Conservation (phyloP, 2,113 vertebrate genomes). For the Cynocephalus volans region DNA sequence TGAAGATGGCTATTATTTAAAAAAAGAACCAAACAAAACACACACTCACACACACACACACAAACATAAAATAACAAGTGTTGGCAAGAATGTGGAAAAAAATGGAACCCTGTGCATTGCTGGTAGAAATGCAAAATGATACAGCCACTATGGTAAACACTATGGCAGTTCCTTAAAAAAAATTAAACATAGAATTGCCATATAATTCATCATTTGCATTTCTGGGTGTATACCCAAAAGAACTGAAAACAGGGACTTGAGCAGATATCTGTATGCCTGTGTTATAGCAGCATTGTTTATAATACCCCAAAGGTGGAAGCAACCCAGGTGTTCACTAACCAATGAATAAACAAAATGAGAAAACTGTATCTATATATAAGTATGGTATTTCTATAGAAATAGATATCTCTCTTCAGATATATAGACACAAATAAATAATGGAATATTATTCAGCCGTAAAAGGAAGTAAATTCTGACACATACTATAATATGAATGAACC, state of each 20-base stretch:
- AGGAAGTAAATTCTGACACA: neutral
- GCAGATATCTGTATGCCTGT: neutral
- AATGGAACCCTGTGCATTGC: neutral
- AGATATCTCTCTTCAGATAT: neutral
- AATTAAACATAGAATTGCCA: neutral
- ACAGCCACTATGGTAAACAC: neutral
- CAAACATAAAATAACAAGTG: neutral
- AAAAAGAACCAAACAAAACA: neutral
- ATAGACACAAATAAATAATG: neutral
- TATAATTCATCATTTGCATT: neutral
- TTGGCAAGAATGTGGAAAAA: neutral
- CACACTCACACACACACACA: neutral
- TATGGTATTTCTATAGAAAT: neutral
- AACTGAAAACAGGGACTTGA: neutral
- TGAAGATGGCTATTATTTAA: neutral
- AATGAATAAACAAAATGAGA: neutral
- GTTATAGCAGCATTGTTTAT: neutral
- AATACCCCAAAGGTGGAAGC: neutral
- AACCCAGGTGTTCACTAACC: no score
- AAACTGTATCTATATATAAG: no score
- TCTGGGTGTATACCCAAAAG: neutral
- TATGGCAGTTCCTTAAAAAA: neutral
- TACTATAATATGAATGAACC: neutral
- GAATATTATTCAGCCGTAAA: neutral
- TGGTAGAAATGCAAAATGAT: neutral